Evolutionary conservation across 2,888 invertebrate genomes (phyloP).

Genomic region (Tenthredo amoena): DNA sequence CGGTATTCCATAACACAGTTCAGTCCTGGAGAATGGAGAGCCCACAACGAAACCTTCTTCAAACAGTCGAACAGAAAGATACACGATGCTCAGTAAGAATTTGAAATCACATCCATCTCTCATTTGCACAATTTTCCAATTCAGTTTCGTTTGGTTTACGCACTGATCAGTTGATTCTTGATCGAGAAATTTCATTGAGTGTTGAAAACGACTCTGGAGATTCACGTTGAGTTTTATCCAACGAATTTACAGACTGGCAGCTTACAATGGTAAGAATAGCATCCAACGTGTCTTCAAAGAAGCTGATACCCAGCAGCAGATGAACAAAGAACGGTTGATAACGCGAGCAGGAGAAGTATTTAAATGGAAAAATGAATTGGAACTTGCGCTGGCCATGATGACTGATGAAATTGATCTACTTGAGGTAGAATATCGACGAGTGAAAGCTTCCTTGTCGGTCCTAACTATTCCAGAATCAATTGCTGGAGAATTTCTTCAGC

Average conservation of each 20-base stretch:
- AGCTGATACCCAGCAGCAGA: conserved; percentile 85
- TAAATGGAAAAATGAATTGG: conserved; percentile 88
- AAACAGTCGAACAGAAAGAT: conserved; percentile 81
- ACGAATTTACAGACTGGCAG: conserved; percentile 60
- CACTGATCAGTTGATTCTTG: not conserved
- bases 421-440: conserved; percentile 84
- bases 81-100: conserved; percentile 68
- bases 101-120: not conserved
- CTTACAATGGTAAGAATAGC: conserved; percentile 83
- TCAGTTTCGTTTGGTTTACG: not conserved
- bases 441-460: conserved; percentile 85
- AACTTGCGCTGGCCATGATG: conserved; percentile 84
- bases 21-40: conserved; percentile 87
- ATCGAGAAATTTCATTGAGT: not conserved
- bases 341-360: conserved; percentile 85
- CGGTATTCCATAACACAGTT: conserved; percentile 88
- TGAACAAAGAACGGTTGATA: conserved; percentile 84
- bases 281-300: conserved; percentile 83
- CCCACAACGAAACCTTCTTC: conserved; percentile 71
- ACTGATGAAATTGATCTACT: conserved; percentile 85
- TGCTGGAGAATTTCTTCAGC: conserved; percentile 87
- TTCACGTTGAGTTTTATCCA: not conserved
- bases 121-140: not conserved
- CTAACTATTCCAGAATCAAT: conserved; percentile 88
- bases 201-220: not conserved